Evolutionary conservation across 2,797 vertebrate genomes (phyloP), one percentile per base, ranked within the genome.

Genomic region (Pangasius mekongensis): DNA sequence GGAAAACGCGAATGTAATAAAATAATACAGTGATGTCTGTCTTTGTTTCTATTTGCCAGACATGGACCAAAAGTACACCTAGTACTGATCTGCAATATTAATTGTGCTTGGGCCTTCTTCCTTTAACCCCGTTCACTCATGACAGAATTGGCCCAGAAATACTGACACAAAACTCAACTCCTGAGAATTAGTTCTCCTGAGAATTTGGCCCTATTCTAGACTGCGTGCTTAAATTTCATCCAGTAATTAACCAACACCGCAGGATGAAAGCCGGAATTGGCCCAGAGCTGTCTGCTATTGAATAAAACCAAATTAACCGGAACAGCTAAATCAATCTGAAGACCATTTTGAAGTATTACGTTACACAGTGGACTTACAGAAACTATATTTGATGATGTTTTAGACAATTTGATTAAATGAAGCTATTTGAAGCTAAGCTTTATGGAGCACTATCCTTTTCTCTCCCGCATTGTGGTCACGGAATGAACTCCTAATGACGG

Each of bases 251-350:
- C 62, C 76, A 54, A 39, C 30, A 43, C 33, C 20, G 13, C 33
- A n/a, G 33, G 24, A 85, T 18, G 33, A 74, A 43, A 85, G 69
- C 84, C 22, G 66, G 69, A 85, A 74, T 6, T 74, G 84, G 33
- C 54, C 69, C 69, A 43, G 67, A 85, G 74, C 54, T 74, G 84
- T 74, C 69, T 43, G 33, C 54, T 47, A n/a, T 60, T 85, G 67
- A 58, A 60, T 74, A 43, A 73, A 74, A n/a, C 84, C 84, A n/a
- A 74, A 74, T 74, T 20, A 60, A 58, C 84, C 0, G 8, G 54
- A 87, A 39, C 86, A 27, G 24, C 47, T 52, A 87, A 69, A 87
- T 87, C 62, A 80, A 80, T 77, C 43, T 33, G 73, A 77, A 64
- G 58, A 78, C 43, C 27, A 16, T 86, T 67, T 52, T 66, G 22